Evolutionary conservation across 2,113 vertebrate species (phyloP), one percentile per base, ranked within the genome.

Genomic region (Gymnogyps californianus): DNA sequence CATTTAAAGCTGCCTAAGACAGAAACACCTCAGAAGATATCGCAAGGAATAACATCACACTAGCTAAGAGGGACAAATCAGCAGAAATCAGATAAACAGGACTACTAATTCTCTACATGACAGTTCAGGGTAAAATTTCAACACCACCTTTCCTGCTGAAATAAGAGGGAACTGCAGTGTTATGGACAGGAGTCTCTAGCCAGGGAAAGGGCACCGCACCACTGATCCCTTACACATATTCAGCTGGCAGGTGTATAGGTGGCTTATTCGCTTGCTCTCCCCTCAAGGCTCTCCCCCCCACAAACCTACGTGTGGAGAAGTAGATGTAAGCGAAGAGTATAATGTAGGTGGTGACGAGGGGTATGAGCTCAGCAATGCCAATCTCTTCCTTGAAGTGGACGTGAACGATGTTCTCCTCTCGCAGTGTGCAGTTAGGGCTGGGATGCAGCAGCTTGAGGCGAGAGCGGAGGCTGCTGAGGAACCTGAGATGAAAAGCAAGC

Each of bases 281-380:
- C 24, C 52, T 22, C 61, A 11, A 2, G n/a, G 75, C n/a, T 66
- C 82, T 29, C 55, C 28, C 9, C 17, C 69, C 82, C 31, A 10
- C 36, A 57, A 29, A 98, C 99, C 96, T 92, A 99, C 99, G 98
- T 25, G 99, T 99, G 97, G 99, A 99, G 98, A 99, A 99, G 98
- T 99, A 99, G 98, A 99, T 99, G 98, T 99, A 99, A 86, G 99
- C 99, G 1, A 99, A 99, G 44, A 99, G 98, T 93, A 99, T 99
- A 97, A 99, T 99, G 98, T 99, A 99, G 61, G 99, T 99, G 97
- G 99, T 99, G 98, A 99, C 99, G 1, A 99, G 98, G 21, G 99
- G 99, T 85, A 99, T 99, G 69, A 99, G 99, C 95, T 99, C 99
- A 0, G 99, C 99, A 1, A 99, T 95, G 90, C 99, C 99, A 2